phyloP scores from a whole-genome alignment of 2,797 vertebrate genomes.

The Chlorospingus flavigularis region DNA sequence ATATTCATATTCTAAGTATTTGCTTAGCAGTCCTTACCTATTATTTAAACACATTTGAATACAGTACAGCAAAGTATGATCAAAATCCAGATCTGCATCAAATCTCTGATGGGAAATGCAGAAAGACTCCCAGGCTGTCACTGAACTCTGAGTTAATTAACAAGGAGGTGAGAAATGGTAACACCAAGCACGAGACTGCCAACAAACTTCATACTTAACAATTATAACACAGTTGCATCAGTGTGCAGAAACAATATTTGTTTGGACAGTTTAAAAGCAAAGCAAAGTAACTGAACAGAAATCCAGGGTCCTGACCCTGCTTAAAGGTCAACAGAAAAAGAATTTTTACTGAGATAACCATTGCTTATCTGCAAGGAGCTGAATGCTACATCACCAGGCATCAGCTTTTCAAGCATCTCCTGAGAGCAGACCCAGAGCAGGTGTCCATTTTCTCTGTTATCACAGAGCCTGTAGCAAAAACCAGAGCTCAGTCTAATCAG shows the following conservation, averaged over 20 bases:
- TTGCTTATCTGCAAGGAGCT: background rate
- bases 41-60: background rate
- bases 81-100: background rate
- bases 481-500: background rate
- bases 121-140: background rate
- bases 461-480: background rate
- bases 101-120: background rate
- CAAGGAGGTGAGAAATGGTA: background rate
- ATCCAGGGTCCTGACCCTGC: background rate
- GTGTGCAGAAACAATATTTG: background rate
- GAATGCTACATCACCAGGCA: background rate
- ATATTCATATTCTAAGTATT: background rate
- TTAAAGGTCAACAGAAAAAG: background rate
- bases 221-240: background rate
- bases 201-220: background rate
- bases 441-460: background rate
- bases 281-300: background rate
- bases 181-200: background rate
- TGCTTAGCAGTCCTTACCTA: background rate
- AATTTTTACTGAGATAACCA: background rate
- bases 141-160: constrained; percentile 16
- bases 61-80: background rate
- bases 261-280: background rate
- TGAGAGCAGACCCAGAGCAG: background rate
- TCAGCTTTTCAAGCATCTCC: background rate